Base-by-base conservation (phyloP, 2,113 vertebrate species). In the Jacana jacana region DNA sequence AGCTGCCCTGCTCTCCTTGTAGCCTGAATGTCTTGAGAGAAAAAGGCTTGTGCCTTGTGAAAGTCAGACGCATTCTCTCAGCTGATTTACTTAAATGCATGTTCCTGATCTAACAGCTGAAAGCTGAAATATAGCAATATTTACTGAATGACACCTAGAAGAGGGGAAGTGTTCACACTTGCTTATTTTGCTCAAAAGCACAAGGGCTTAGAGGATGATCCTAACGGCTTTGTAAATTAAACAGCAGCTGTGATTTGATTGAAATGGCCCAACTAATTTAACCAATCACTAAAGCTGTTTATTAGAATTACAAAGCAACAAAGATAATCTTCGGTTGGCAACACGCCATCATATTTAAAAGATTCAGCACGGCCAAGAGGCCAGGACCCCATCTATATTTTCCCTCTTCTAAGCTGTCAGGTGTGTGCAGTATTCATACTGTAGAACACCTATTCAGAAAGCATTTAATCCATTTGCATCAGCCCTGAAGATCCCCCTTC, bases 181-280 rank as follows among this genome's bases (percentile, higher is more conserved):
- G 31, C 33, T 79, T 78, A 39, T 92, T 90, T 88, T 66, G 39
- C 30, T 88, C 16, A 82, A 30, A 94, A 97, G 78, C 81, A 46
- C 40, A 39, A 1, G 8, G 39, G 40, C 86, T 57, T 73, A 86
- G 60, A 55, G 33, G 55, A 92, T 89, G 57, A 93, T 76, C 77
- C 39, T 48, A 55, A 69, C 60, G 69, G 86, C 68, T 76, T 28
- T 78, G 61, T 81, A 91, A 91, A 92, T 94, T 86, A 87, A 94
- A 80, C 79, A 95, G 81, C 87, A 94, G 68, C 71, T 89, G 87
- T 4, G 30, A 71, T 64, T 86, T 87, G 69, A 93, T 39, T 84
- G 73, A 93, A 95, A 89, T 51, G 19, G 58, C 83, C 55, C 81
- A 39, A 89, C 70, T 57, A 83, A 77, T 94, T 85, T 70, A 93